Evolutionary conservation across 2,888 invertebrate species (phyloP).

Genomic region (Melolontha melolontha): DNA sequence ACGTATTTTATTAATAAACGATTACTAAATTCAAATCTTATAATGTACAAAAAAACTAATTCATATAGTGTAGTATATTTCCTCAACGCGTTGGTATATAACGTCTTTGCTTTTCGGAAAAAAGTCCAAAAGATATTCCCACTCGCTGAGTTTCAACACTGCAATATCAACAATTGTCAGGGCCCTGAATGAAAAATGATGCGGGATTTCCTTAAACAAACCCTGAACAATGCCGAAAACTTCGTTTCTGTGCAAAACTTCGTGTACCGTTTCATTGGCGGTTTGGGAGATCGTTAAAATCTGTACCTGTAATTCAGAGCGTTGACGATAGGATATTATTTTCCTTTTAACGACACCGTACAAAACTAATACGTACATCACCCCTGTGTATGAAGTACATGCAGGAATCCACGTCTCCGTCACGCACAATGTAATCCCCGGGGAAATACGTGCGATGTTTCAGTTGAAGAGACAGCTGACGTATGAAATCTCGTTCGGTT

Average conservation of each 20-base stretch:
- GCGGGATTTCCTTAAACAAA: slow-evolving; percentile 67
- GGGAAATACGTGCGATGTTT: slow-evolving; percentile 69
- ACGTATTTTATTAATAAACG: no score
- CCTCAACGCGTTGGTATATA: slow-evolving; percentile 53
- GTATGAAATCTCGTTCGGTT: slow-evolving; percentile 66
- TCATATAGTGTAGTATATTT: slow-evolving; percentile 46
- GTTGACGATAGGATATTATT: not conserved
- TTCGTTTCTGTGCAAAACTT: slow-evolving; percentile 68
- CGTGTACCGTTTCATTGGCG: slow-evolving; percentile 66
- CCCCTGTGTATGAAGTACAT: slow-evolving; percentile 72
- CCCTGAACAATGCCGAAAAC: slow-evolving; percentile 72
- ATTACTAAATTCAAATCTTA: no score
- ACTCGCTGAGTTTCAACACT: slow-evolving; percentile 67
- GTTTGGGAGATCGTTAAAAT: slow-evolving; percentile 69
- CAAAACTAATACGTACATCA: slow-evolving; percentile 60
- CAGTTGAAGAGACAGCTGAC: slow-evolving; percentile 68
- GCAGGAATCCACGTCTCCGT: slow-evolving; percentile 69
- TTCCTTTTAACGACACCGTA: not conserved
- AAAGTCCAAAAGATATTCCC: slow-evolving; percentile 66
- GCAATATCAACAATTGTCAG: slow-evolving; percentile 69
- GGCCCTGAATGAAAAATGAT: slow-evolving; percentile 70
- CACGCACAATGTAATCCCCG: slow-evolving; percentile 70
- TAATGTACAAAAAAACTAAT: not conserved
- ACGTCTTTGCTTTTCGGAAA: slow-evolving; percentile 55
- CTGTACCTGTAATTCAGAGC: slow-evolving; percentile 64